phyloP scores from a whole-genome alignment of 2,113 vertebrate species.

The Tricholaema leucomelas region DNA sequence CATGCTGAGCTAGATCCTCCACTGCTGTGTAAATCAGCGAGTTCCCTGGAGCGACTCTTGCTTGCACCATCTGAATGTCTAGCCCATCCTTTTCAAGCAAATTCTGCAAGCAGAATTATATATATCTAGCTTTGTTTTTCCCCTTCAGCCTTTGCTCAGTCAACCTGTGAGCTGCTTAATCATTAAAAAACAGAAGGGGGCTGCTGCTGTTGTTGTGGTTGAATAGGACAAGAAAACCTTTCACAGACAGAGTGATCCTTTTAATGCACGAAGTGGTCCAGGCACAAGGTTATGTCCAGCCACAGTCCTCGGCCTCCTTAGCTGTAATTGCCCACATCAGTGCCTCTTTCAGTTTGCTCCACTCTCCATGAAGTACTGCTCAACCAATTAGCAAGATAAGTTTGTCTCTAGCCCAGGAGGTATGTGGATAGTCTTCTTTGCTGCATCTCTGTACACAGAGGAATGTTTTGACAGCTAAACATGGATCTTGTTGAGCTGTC shows the following conservation, averaged over 20 bases:
- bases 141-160: constrained; percentile 14
- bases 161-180: not conserved
- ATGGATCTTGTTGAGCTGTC: constrained; percentile 32
- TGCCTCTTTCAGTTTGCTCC: not conserved
- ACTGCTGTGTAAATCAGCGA: constrained; percentile 46
- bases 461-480: constrained; percentile 53
- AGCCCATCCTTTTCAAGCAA: constrained; percentile 17
- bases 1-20: constrained; percentile 6
- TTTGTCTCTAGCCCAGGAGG: not conserved
- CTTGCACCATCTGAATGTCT: constrained; percentile 25
- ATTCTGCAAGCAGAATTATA: constrained; percentile 16
- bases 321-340: not conserved
- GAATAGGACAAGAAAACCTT: rapidly evolving
- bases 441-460: not conserved
- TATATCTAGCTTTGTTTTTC: not conserved
- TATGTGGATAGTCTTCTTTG: not conserved
- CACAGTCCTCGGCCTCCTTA: not conserved
- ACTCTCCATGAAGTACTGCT: not conserved
- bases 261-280: not conserved
- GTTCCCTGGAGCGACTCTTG: constrained; percentile 1
- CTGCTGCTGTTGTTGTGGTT: not conserved
- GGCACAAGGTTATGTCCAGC: not conserved
- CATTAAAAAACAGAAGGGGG: constrained; percentile 3
- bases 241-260: not conserved
- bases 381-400: constrained; percentile 7